A percentile compares a stretch with the other conserved stretches of the same genome.
Evolutionary conservation across 2,888 invertebrate genomes (phyloP).

Genomic region (Eulithis prunata): DNA sequence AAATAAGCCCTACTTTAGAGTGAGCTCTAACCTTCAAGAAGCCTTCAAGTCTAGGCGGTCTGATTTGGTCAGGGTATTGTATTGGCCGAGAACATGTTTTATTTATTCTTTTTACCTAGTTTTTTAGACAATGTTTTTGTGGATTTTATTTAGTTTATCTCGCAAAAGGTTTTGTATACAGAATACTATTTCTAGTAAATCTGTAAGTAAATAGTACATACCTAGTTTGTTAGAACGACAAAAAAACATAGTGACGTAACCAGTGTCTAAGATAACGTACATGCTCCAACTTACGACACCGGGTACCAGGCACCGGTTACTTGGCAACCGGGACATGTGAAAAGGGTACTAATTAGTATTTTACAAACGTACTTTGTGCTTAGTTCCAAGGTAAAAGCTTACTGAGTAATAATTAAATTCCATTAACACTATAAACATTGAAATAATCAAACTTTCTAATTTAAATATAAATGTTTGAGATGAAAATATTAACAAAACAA

Average conservation of each 20-base stretch:
- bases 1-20: conserved; percentile 41
- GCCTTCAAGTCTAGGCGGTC: conserved; percentile 18
- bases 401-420: not conserved
- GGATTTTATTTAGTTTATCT: not conserved
- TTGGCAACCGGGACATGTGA: too few relatives aligned
- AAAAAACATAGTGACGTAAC: too few relatives aligned
- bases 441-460: not conserved
- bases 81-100: conserved; percentile 4
- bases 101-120: conserved; percentile 1
- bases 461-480: not conserved
- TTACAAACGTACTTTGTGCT: too few relatives aligned
- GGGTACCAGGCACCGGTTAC: too few relatives aligned
- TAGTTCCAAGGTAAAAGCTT: not conserved
- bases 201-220: too few relatives aligned
- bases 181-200: too few relatives aligned
- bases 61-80: conserved; percentile 15
- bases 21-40: not conserved
- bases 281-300: too few relatives aligned
- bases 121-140: conserved; percentile 1
- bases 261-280: too few relatives aligned
- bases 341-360: too few relatives aligned
- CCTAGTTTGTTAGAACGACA: too few relatives aligned
- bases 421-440: not conserved
- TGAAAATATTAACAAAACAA: not conserved
- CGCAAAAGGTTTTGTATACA: too few relatives aligned